Evolutionary conservation across 2,888 invertebrate species (phyloP).

Genomic region (Leptinotarsa juncta): DNA sequence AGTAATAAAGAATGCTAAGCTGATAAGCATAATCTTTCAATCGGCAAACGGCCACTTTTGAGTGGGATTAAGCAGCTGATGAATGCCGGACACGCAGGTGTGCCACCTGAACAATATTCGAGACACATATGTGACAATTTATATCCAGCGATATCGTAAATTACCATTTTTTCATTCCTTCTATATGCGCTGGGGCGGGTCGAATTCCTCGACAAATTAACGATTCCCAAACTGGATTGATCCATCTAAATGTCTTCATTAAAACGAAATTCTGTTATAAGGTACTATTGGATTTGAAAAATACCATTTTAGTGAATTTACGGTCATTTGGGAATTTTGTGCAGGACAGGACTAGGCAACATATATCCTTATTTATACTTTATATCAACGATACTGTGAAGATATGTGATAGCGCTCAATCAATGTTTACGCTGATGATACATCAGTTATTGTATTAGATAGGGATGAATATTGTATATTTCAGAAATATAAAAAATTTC

Average conservation of each 20-base stretch:
- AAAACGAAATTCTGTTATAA: background rate
- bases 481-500: too few relatives aligned
- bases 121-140: conserved; percentile 39
- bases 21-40: conserved; percentile 36
- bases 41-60: conserved; percentile 35
- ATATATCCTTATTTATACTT: too few relatives aligned
- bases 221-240: background rate
- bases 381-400: too few relatives aligned
- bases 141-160: conserved; percentile 32
- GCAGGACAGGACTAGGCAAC: too few relatives aligned
- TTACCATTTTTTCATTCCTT: conserved; percentile 29
- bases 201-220: background rate
- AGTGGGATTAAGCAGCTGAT: conserved; percentile 34
- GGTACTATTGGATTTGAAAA: background rate
- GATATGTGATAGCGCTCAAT: too few relatives aligned
- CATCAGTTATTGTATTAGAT: too few relatives aligned
- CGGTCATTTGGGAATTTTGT: background rate
- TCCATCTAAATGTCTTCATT: background rate
- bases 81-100: conserved; percentile 34
- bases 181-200: conserved; percentile 2
- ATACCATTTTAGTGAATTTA: background rate
- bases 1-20: conserved; percentile 12
- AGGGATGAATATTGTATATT: too few relatives aligned
- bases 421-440: too few relatives aligned
- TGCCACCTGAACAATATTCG: conserved; percentile 37